Base-by-base conservation (phyloP, 2,113 vertebrate genomes). In the Condylura cristata region DNA sequence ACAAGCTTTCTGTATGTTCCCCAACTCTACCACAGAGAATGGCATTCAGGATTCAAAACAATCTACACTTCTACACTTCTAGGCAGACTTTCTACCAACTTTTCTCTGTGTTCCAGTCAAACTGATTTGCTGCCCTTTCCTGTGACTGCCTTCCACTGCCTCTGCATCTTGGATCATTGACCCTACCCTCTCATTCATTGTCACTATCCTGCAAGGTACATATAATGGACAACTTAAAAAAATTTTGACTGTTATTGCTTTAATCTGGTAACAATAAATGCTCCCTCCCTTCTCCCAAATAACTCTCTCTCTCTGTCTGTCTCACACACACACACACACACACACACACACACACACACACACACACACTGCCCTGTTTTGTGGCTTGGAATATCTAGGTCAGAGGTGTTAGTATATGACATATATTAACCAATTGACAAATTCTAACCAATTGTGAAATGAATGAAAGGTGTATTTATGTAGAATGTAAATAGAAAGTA, bases 401-500 rank as follows among this genome's bases (percentile, higher is more conserved):
- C 46, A 68, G 58, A 60, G 30, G 24, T 75, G 8, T 70, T 95
- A 76, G 60, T 17, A 41, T n/a, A 39, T 48, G 28, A 72, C 28
- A 51, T 11, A n/a, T n/a, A n/a, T n/a, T n/a, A n/a, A n/a, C n/a
- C n/a, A n/a, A n/a, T n/a, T n/a, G n/a, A n/a, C n/a, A n/a, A 61
- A 30, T 86, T 76, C 56, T 68, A 82, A 72, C 20, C 28, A 93
- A 51, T 61, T 91, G 22, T 51, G 34, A 76, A 95, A 95, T 72
- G 34, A 93, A 51, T 30, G 72, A 93, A 92, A 56, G 9, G 71
- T 81, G 6, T n/a, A 80, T 78, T 85, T 87, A 85, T 46, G 89
- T 87, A 56, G 34, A 80, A 60, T 78, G 37, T n/a, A 94, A 90
- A 88, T 87, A 56, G 34, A 80, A 60, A 72, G 37, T n/a, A 94